phyloP scores from a whole-genome alignment of 1,140 invertebrate genomes.

The Oryctes rhinoceros region DNA sequence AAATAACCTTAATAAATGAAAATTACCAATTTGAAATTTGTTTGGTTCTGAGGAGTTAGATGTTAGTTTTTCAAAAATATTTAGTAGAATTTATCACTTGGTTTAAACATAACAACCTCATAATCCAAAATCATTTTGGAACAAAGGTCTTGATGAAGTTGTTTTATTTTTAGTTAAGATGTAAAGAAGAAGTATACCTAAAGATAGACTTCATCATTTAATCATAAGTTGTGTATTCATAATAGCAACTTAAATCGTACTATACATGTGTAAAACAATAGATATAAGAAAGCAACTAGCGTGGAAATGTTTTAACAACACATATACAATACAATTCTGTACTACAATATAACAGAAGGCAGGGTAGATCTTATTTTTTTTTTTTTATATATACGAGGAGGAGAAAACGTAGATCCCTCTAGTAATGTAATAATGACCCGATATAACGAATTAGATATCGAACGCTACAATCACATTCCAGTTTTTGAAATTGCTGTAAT shows the following conservation, averaged over 20 bases:
- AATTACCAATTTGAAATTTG: no score
- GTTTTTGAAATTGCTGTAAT: not conserved
- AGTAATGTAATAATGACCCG: no score
- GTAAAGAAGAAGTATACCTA: not conserved
- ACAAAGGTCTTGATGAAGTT: not conserved
- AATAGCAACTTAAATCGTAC: not conserved
- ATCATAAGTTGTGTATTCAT: not conserved
- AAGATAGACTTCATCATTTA: not conserved
- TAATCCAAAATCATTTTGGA: not conserved
- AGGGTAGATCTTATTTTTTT: not conserved
- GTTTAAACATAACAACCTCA: no score
- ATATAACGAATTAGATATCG: not conserved
- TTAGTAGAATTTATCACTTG: no score
- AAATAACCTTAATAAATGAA: no score
- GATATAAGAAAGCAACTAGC: not conserved
- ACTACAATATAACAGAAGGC: not conserved
- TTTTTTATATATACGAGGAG: no score
- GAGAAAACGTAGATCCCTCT: no score
- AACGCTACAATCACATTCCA: constrained; percentile 1
- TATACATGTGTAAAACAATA: not conserved
- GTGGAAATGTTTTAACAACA: not conserved
- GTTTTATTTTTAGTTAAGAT: not conserved
- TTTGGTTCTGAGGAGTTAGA: no score
- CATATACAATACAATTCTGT: not conserved
- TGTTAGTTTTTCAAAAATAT: no score